Evolutionary conservation across 2,113 vertebrate genomes (phyloP).

Genomic region (Podiceps cristatus): DNA sequence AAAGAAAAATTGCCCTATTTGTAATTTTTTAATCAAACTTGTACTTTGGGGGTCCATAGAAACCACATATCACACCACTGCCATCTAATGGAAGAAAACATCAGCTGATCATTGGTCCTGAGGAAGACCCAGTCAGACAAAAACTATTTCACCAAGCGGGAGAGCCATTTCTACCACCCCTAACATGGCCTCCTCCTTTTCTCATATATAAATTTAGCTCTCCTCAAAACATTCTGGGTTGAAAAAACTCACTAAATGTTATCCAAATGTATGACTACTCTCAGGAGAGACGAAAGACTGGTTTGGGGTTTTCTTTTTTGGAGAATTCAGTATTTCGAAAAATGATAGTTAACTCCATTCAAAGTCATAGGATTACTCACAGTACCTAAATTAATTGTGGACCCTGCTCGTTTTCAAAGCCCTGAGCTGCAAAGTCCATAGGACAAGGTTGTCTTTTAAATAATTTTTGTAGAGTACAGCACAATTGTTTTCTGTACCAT

Average conservation of each 20-base stretch:
- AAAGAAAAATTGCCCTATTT: background rate
- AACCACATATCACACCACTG: slow-evolving; percentile 51
- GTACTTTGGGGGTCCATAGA: background rate
- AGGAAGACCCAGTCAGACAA: background rate
- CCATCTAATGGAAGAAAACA: slow-evolving; percentile 66
- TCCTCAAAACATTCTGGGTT: background rate
- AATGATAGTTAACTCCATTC: background rate
- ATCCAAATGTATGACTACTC: background rate
- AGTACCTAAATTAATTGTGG: background rate
- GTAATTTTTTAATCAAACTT: background rate
- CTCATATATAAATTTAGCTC: background rate
- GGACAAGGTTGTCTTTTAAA: background rate
- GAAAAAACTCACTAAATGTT: background rate
- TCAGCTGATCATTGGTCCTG: background rate
- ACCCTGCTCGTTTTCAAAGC: background rate
- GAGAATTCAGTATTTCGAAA: background rate
- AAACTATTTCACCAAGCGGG: background rate
- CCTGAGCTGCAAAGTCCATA: background rate
- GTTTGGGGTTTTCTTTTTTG: background rate
- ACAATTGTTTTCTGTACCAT: background rate
- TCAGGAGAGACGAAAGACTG: background rate
- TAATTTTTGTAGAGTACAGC: background rate
- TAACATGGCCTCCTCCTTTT: background rate
- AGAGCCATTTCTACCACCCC: background rate
- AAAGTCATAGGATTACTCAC: background rate